A percentile compares a stretch with the other conserved stretches of the same genome.
Evolutionary conservation across 92 coral and sea anemone species (phyloP).

Genomic region (Bergia puertoricense): DNA sequence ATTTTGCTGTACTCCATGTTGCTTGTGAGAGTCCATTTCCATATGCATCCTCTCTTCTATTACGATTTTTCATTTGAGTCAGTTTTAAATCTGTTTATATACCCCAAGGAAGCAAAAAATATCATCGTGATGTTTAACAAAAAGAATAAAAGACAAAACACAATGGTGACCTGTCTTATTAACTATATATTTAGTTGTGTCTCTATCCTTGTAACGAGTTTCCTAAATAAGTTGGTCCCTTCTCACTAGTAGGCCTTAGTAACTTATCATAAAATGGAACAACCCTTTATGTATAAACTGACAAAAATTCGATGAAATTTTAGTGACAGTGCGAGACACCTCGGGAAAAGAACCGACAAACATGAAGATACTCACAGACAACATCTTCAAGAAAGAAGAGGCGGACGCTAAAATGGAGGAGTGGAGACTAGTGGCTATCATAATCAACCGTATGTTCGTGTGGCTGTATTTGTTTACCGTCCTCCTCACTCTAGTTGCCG

Average conservation of each 20-base stretch:
- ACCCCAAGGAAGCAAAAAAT: too few species aligned
- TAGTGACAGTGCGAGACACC: slow-evolving; percentile 67
- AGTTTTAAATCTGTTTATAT: too few species aligned
- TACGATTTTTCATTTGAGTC: too few species aligned
- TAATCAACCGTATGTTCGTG: slow-evolving; percentile 88
- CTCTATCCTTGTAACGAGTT: too few species aligned
- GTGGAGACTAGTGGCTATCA: slow-evolving; percentile 86
- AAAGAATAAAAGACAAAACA: too few species aligned
- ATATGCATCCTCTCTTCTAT: too few species aligned
- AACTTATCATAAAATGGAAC: background rate
- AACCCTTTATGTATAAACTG: background rate
- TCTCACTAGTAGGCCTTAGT: too few species aligned
- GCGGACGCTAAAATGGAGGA: slow-evolving; percentile 81
- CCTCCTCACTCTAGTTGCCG: slow-evolving; percentile 70
- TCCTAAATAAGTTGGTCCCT: background rate
- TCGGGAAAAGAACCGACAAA: slow-evolving; percentile 58
- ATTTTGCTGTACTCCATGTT: too few species aligned
- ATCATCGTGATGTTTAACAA: too few species aligned
- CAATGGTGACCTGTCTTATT: too few species aligned
- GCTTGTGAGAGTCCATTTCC: too few species aligned
- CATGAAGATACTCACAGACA: slow-evolving; percentile 78
- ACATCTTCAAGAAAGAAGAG: slow-evolving; percentile 78
- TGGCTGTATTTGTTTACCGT: slow-evolving; percentile 81
- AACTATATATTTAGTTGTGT: too few species aligned
- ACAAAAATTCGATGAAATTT: background rate